Percentiles rank a stretch among this genome's conserved stretches.
Conservation (phyloP, 2,113 vertebrate species). For the cat (Felis catus) region DNA sequence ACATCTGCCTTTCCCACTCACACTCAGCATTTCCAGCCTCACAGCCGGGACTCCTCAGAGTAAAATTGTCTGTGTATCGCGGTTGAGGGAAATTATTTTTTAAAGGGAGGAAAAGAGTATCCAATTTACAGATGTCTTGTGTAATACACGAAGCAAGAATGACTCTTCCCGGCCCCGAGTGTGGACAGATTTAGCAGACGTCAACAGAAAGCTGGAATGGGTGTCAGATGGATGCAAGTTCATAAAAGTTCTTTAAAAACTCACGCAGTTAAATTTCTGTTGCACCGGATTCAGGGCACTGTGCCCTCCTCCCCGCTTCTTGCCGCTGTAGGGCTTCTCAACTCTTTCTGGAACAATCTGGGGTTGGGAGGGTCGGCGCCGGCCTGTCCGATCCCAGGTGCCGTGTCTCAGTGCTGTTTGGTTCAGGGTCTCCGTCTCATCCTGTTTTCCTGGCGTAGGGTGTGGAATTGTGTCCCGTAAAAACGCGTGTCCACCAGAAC, state of each 20-base stretch:
- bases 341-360: neutral
- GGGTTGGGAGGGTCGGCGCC: accelerated
- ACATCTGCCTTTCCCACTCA: conserved; percentile 62
- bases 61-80: conserved; percentile 34
- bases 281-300: accelerated
- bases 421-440: accelerated
- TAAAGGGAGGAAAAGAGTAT: conserved; percentile 64
- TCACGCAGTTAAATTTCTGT: accelerated
- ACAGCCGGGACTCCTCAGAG: neutral
- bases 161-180: neutral
- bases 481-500: neutral
- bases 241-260: neutral
- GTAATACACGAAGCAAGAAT: neutral
- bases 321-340: accelerated
- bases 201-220: neutral
- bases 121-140: conserved; percentile 64
- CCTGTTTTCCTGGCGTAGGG: neutral
- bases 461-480: accelerated
- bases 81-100: conserved; percentile 68
- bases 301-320: accelerated
- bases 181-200: conserved; percentile 10
- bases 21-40: conserved; percentile 51
- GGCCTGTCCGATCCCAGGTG: neutral
- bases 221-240: neutral
- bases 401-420: neutral